Conservation (phyloP, 2,888 invertebrate genomes). For the Dryocosmus kuriphilus region DNA sequence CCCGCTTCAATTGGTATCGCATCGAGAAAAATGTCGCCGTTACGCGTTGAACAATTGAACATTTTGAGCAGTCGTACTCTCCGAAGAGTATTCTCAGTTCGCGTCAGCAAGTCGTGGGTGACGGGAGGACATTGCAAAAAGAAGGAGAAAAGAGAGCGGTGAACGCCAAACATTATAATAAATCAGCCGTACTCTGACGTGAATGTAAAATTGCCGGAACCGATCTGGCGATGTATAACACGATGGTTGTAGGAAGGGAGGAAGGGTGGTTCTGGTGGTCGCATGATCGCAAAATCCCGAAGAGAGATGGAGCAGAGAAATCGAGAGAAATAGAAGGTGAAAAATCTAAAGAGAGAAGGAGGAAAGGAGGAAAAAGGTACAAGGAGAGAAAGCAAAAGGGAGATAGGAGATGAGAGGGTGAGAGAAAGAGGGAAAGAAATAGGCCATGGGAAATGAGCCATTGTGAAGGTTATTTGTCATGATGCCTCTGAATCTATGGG, state of each 20-base stretch:
- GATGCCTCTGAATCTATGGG: slow-evolving; percentile 70
- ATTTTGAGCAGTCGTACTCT: slow-evolving; percentile 52
- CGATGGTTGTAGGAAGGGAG: slow-evolving; percentile 59
- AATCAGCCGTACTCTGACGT: slow-evolving; percentile 70
- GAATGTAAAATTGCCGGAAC: slow-evolving; percentile 76
- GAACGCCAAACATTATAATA: slow-evolving; percentile 71
- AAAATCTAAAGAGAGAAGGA: slow-evolving; percentile 50
- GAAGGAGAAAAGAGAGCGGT: slow-evolving; percentile 53
- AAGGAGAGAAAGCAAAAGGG: slow-evolving; percentile 6
- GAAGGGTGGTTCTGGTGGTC: slow-evolving; percentile 60
- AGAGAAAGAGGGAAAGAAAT: slow-evolving; percentile 44
- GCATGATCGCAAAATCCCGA: slow-evolving; percentile 57
- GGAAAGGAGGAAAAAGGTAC: slow-evolving; percentile 42
- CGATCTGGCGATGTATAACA: slow-evolving; percentile 74
- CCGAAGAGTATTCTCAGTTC: slow-evolving; percentile 61
- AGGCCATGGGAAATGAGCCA: slow-evolving; percentile 66
- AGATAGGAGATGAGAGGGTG: slow-evolving; percentile 34
- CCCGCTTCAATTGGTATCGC: slow-evolving; percentile 35
- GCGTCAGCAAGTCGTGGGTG: slow-evolving; percentile 55
- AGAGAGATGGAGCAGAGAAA: slow-evolving; percentile 51
- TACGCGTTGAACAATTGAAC: slow-evolving; percentile 46
- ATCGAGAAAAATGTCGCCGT: slow-evolving; percentile 44
- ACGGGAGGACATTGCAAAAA: slow-evolving; percentile 48
- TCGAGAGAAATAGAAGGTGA: slow-evolving; percentile 48
- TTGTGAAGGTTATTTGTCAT: slow-evolving; percentile 77